These are phyloP conservation scores for Geococcyx californianus DNA, from an alignment of 2,113 vertebrate genomes.

Conservation along the genomic window DNA sequence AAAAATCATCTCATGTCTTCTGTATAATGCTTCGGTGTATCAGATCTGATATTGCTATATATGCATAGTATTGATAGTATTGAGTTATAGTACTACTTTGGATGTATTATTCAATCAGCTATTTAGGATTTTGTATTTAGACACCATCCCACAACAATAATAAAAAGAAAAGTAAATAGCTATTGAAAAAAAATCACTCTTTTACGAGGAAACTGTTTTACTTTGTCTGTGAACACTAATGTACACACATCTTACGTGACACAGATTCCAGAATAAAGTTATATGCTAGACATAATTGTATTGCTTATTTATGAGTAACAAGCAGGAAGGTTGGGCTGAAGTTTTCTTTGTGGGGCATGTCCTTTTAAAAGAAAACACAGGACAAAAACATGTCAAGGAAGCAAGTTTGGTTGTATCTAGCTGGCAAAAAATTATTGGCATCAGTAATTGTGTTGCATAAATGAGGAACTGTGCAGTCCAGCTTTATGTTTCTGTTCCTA, in stretches of 20 bases:
- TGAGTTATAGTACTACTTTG: background rate
- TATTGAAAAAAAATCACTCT: background rate
- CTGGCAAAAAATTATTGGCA: background rate
- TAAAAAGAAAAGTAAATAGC: background rate
- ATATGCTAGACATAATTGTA: background rate
- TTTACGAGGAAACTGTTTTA: background rate
- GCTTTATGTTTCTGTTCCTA: background rate
- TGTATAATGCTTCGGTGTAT: background rate
- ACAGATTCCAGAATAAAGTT: background rate
- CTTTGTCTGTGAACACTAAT: background rate
- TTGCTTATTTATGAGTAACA: background rate
- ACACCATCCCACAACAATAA: background rate
- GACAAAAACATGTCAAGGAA: background rate
- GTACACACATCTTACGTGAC: background rate
- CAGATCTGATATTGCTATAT: background rate
- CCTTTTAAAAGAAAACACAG: background rate
- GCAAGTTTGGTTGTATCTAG: background rate
- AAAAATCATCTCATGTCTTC: background rate
- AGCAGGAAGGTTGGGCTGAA: background rate
- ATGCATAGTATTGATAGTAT: background rate
- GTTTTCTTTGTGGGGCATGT: background rate
- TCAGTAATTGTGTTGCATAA: background rate
- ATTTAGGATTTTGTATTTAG: background rate
- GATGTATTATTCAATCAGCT: background rate
- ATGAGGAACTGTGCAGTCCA: background rate